Evolutionary conservation across 2,113 vertebrate genomes (phyloP), one percentile per base, ranked within the genome.

Genomic region (Myrmecobius fasciatus): DNA sequence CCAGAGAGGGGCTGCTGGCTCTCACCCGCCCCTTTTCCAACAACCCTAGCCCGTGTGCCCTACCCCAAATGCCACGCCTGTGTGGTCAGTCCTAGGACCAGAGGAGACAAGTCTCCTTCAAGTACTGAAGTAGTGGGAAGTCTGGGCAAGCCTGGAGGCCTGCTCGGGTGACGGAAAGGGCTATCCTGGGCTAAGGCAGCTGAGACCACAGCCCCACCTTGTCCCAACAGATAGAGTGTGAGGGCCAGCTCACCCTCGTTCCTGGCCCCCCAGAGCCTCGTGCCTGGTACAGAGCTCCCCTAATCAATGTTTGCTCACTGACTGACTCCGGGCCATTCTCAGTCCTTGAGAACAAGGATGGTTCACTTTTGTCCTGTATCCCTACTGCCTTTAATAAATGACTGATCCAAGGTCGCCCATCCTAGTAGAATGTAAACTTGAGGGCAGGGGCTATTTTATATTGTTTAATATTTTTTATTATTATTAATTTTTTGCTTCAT

Each of bases 61-160:
- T 7, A 43, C 17, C 51, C 93, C 89, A 36, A 26, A 20, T 31
- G 22, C 3, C 52, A 93, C 8, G 92, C 26, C 17, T 0, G 8
- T 53, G 53, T 49, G 91, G 52, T 52, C 11, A 53, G 60, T 9
- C 31, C 52, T 0, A 8, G 20, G 28, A 36, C 4, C 25, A 47
- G 83, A 46, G 36, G 92, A 91, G 24, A 94, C 36, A 54, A 90
- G 48, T 49, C 25, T 31, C 53, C 26, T 2, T 90, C 4, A 47
- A 25, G 89, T 49, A 48, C 91, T 89, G 49, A 83, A 49, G 47
- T 49, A 31, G 56, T 36, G 31, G 31, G 60, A 14, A 36, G 60
- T 67, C 60, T 88, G 75, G 90, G 47, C 43, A 92, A 94, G 60
- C 36, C 90, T n/a, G 20, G 28, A 93, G 43, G 46, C 92, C 92